A percentile compares a stretch with the other conserved stretches of the same genome.
Evolutionary conservation across 2,888 invertebrate species (phyloP).

Genomic region (Lasioglossum zephyrum): DNA sequence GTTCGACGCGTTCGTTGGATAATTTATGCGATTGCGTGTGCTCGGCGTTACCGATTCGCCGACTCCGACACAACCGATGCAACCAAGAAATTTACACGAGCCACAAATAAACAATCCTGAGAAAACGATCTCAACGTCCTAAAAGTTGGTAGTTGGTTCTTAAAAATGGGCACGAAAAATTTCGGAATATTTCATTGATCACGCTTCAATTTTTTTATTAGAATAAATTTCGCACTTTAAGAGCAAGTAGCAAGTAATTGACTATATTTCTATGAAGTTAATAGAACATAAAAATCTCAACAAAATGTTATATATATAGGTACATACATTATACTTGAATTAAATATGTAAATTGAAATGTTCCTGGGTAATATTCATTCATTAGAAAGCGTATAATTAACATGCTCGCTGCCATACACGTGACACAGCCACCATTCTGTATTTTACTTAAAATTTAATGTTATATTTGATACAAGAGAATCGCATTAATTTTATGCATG

Average conservation of each 20-base stretch:
- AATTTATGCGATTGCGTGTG: conserved; percentile 42
- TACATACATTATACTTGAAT: not conserved
- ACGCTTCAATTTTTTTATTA: not conserved
- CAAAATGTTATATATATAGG: not conserved
- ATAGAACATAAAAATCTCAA: not conserved
- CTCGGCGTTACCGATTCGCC: not conserved
- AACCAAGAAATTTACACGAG: not conserved
- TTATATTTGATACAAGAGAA: conserved; percentile 1
- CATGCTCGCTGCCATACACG: not conserved
- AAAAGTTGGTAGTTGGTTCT: not conserved
- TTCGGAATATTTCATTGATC: not conserved
- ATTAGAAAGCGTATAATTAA: not conserved
- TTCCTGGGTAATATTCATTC: not conserved
- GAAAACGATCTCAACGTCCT: not conserved
- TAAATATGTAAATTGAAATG: not conserved
- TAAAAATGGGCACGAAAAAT: not conserved
- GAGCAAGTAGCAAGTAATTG: not conserved
- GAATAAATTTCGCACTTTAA: not conserved
- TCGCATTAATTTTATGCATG: not conserved
- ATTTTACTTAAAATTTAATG: not conserved
- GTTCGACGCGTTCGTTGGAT: conserved; percentile 41
- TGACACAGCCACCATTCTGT: not conserved
- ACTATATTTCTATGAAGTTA: not conserved
- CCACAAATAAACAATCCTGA: not conserved
- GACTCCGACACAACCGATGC: not conserved